These are phyloP conservation scores for Aphis gossypii DNA, from an alignment of 1,140 invertebrate species.

Conservation along the genomic window DNA sequence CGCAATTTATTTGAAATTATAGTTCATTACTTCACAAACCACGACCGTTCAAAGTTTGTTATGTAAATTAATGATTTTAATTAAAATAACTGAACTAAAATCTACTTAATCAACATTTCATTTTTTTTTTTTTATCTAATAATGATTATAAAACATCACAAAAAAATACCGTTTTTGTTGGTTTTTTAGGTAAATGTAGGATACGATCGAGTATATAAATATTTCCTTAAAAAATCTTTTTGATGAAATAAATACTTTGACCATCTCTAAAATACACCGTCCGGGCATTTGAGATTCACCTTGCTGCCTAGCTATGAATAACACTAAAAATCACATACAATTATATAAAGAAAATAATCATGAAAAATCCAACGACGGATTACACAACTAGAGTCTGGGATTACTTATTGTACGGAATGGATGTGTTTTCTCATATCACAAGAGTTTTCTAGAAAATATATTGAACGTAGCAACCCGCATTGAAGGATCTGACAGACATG, in stretches of 20 bases:
- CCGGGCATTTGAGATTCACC: neutral
- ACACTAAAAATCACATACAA: neutral
- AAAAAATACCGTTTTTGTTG: neutral
- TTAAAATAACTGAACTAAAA: neutral
- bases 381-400: neutral
- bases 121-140: neutral
- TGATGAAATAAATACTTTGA: neutral
- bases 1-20: neutral
- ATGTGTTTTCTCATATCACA: neutral
- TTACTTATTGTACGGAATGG: neutral
- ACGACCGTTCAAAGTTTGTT: neutral
- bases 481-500: neutral
- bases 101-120: neutral
- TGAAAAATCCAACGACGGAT: neutral
- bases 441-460: neutral
- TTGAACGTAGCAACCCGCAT: neutral
- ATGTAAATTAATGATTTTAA: conserved; percentile 10
- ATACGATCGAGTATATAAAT: neutral
- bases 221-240: neutral
- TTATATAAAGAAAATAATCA: conserved; percentile 19
- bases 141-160: neutral
- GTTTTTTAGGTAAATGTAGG: neutral
- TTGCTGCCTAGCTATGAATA: neutral
- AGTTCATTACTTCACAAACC: neutral
- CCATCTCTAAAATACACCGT: neutral